Conservation (phyloP, 2,888 invertebrate species). For the Pyrrhia umbra region DNA sequence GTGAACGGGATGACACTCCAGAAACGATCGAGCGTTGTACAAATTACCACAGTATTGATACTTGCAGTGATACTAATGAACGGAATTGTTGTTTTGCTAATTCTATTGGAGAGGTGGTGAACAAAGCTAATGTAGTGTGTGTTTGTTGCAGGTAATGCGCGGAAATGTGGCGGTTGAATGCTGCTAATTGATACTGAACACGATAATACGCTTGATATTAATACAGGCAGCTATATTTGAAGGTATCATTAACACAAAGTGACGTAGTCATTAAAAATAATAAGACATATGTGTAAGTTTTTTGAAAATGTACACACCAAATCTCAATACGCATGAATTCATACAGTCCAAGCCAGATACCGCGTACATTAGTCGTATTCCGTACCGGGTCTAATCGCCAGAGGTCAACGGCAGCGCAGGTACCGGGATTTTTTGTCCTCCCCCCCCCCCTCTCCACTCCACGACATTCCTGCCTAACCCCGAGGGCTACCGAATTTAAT, state of each 20-base stretch:
- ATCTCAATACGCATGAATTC: slow-evolving; percentile 8
- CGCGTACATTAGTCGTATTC: slow-evolving; percentile 68
- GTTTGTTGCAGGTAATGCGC: slow-evolving; percentile 65
- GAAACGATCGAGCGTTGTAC: slow-evolving; percentile 40
- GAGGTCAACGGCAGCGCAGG: slow-evolving; percentile 88
- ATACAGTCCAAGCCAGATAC: slow-evolving; percentile 24
- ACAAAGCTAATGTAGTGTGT: slow-evolving; percentile 56
- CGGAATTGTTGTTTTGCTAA: slow-evolving; percentile 51
- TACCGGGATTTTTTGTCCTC: slow-evolving; percentile 83
- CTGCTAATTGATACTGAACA: slow-evolving; percentile 26
- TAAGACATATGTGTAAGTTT: not conserved
- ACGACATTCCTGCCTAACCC: slow-evolving; percentile 69
- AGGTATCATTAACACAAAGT: not conserved
- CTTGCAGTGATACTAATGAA: slow-evolving; percentile 59
- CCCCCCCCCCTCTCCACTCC: slow-evolving; percentile 60
- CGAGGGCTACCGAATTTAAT: slow-evolving; percentile 82
- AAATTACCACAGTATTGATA: slow-evolving; percentile 57
- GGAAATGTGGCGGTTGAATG: slow-evolving; percentile 2
- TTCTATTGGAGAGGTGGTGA: slow-evolving; percentile 46
- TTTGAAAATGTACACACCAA: not conserved
- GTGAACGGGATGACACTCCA: slow-evolving; percentile 38
- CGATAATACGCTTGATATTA: not conserved
- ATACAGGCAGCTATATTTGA: not conserved
- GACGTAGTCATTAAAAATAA: not conserved
- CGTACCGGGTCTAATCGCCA: slow-evolving; percentile 79